A percentile compares a stretch with the other conserved stretches of the same genome.
phyloP scores from a whole-genome alignment of 1,140 invertebrate species.

The Solenopsis fugax region DNA sequence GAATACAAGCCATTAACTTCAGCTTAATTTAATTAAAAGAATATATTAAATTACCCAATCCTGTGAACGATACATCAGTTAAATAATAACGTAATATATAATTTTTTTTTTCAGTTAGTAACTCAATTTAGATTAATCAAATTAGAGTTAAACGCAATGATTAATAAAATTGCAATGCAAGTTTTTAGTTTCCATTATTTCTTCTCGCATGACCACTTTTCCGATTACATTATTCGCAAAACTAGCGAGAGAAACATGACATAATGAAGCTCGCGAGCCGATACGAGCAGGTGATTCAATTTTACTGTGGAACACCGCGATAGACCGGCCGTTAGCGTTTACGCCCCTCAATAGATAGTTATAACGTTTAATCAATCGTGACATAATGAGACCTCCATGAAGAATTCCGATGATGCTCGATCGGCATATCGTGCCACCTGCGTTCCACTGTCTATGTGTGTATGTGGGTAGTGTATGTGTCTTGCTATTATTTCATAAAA shows the following conservation, averaged over 20 bases:
- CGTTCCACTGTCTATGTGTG: not conserved
- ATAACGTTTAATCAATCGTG: slow-evolving; percentile 64
- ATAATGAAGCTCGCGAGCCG: not conserved
- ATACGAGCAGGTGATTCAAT: slow-evolving; percentile 19
- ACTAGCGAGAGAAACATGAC: not conserved
- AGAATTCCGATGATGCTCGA: slow-evolving; percentile 37
- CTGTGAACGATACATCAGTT: not conserved
- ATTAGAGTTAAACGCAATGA: not conserved
- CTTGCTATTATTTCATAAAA: slow-evolving; percentile 40
- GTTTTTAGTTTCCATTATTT: not conserved
- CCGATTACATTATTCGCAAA: not conserved
- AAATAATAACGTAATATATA: not conserved
- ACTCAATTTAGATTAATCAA: not conserved
- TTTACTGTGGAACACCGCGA: slow-evolving; percentile 13
- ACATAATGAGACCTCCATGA: slow-evolving; percentile 65
- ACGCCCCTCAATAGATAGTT: slow-evolving; percentile 39
- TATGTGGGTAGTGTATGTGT: not conserved
- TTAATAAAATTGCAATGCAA: not conserved
- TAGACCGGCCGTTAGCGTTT: slow-evolving; percentile 16
- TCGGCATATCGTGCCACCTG: slow-evolving; percentile 33
- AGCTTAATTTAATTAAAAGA: not conserved
- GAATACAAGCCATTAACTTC: too few relatives aligned
- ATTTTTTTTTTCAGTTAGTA: not conserved
- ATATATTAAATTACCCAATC: not conserved
- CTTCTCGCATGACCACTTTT: not conserved